Percentiles rank a stretch among this genome's conserved stretches.
phyloP scores from a whole-genome alignment of 1,140 invertebrate species.

The Mizuhopecten yessoensis region DNA sequence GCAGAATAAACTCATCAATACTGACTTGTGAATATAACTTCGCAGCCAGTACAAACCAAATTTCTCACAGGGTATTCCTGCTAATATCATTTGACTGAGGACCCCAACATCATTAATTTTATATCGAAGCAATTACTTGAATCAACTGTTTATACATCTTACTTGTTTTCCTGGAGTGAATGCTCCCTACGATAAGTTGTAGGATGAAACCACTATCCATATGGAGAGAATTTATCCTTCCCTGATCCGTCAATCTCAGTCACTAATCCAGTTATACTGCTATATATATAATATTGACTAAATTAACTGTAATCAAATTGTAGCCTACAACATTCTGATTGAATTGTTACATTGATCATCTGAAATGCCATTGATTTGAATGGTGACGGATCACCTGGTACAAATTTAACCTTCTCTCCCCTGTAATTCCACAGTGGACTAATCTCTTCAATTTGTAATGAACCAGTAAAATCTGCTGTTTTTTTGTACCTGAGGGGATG shows the following conservation, averaged over 20 bases:
- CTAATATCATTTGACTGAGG: too few species aligned
- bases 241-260: background rate
- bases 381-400: slow-evolving; percentile 23
- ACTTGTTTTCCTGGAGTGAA: slow-evolving; percentile 25
- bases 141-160: too few species aligned
- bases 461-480: background rate
- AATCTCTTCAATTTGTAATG: background rate
- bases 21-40: too few species aligned
- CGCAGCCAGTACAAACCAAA: too few species aligned
- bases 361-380: background rate
- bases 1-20: too few species aligned
- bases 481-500: background rate
- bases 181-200: background rate
- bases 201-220: background rate
- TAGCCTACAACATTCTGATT: background rate
- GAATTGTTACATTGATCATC: background rate
- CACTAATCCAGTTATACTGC: background rate
- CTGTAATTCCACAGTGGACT: background rate
- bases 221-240: slow-evolving; percentile 14
- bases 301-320: slow-evolving; percentile 3
- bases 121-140: too few species aligned
- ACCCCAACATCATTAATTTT: too few species aligned
- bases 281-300: background rate
- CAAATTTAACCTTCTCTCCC: background rate
- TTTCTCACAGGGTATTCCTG: too few species aligned